Conservation (phyloP, 2,113 vertebrate species). For the Dolichotis patagonum region DNA sequence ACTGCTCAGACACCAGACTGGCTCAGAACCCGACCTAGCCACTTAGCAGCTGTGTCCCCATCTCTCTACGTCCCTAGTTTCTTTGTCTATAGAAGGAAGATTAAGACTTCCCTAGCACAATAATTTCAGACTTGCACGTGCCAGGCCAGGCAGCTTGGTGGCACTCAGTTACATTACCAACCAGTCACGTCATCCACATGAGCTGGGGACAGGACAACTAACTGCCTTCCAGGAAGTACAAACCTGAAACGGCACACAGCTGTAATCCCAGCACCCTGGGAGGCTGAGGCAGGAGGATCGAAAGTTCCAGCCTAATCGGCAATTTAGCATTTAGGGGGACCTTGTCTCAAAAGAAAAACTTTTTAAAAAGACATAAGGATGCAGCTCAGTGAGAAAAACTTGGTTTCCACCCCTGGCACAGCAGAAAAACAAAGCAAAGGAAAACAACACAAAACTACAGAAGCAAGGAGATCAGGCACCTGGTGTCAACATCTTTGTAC, state of each 20-base stretch:
- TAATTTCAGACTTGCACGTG: not conserved
- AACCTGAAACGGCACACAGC: not conserved
- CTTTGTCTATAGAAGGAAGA: not conserved
- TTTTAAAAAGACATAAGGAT: not conserved
- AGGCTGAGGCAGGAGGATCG: not conserved
- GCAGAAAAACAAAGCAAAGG: not conserved
- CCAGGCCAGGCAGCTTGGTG: not conserved
- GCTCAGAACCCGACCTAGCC: not conserved
- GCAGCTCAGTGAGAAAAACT: not conserved
- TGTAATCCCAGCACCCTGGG: not conserved
- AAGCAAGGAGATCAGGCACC: not conserved
- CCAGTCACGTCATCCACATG: not conserved
- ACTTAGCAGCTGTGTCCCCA: not conserved
- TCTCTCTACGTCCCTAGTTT: not conserved
- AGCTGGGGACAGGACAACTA: not conserved
- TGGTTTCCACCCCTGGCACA: not conserved
- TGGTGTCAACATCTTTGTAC: no score
- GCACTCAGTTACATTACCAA: not conserved
- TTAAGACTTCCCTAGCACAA: not conserved
- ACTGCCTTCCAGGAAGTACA: not conserved
- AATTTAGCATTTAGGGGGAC: not conserved
- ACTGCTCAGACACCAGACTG: not conserved
- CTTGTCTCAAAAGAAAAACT: not conserved
- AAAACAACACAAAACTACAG: not conserved
- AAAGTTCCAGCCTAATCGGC: not conserved